Percentiles rank a stretch among this genome's conserved stretches.
Evolutionary conservation across 2,888 invertebrate species (phyloP).

Genomic region (Melinaea menophilus): DNA sequence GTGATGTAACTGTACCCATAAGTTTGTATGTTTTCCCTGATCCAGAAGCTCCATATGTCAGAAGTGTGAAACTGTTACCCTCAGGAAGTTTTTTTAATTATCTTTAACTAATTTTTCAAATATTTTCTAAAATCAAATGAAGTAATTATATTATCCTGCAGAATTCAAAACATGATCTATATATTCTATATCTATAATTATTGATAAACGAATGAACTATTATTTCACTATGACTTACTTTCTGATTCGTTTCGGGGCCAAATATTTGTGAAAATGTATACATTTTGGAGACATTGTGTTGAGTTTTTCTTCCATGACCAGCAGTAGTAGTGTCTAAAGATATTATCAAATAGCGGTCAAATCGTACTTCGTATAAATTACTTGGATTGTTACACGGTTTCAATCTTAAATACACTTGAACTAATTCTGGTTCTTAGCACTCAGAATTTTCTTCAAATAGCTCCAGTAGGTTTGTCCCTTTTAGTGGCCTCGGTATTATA

Average conservation of each 20-base stretch:
- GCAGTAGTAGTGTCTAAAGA: slow-evolving; percentile 61
- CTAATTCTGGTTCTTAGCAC: slow-evolving; percentile 58
- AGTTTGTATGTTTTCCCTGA: slow-evolving; percentile 93
- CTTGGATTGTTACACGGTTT: slow-evolving; percentile 62
- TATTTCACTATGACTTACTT: slow-evolving; percentile 45
- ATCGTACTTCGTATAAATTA: slow-evolving; percentile 61
- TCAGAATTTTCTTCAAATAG: slow-evolving; percentile 63
- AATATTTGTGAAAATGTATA: slow-evolving; percentile 71
- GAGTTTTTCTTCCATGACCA: slow-evolving; percentile 64
- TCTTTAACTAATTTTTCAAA: slow-evolving; percentile 78
- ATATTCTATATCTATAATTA: no score
- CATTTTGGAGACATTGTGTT: slow-evolving; percentile 68
- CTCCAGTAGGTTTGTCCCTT: slow-evolving; percentile 63
- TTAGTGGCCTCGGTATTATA: slow-evolving; percentile 66
- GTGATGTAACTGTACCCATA: slow-evolving; percentile 80
- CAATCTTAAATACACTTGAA: slow-evolving; percentile 76
- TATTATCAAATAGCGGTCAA: slow-evolving; percentile 58
- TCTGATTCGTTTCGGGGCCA: slow-evolving; percentile 53
- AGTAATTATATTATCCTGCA: not conserved
- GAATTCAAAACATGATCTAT: no score
- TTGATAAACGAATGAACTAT: no score
- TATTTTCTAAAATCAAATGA: slow-evolving; percentile 50
- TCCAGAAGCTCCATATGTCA: slow-evolving; percentile 93
- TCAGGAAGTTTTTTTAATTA: slow-evolving; percentile 77
- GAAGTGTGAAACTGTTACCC: slow-evolving; percentile 85